phyloP scores from a whole-genome alignment of 2,888 invertebrate genomes.

The Stegophylla sp. region DNA sequence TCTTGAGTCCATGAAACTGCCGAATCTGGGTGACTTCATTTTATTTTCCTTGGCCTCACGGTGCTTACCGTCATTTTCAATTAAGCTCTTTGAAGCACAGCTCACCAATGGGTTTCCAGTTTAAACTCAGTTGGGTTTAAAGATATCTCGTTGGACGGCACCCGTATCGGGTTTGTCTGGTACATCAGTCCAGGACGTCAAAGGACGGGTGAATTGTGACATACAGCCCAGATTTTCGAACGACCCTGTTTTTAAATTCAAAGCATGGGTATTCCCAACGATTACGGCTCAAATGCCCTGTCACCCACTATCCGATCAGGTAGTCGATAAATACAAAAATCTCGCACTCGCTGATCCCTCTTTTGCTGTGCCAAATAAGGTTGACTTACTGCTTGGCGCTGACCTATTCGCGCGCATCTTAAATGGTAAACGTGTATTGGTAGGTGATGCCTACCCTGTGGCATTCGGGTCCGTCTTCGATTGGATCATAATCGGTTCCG shows the following conservation, averaged over 20 bases:
- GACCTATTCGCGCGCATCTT: background rate
- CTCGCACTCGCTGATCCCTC: background rate
- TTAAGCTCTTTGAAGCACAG: background rate
- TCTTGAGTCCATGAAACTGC: background rate
- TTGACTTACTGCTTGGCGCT: background rate
- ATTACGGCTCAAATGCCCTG: background rate
- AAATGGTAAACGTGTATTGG: background rate
- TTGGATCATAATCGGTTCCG: constrained; percentile 22
- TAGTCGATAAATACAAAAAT: constrained; percentile 17
- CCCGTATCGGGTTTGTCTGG: background rate
- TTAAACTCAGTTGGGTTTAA: background rate
- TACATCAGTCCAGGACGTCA: background rate
- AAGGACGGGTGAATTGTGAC: background rate
- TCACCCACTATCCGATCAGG: background rate
- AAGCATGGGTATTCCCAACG: background rate
- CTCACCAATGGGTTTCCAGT: background rate
- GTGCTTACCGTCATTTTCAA: background rate
- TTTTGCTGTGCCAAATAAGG: background rate
- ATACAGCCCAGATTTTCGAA: too few species aligned
- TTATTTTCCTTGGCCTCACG: background rate
- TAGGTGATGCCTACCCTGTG: background rate
- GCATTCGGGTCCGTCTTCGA: constrained; percentile 9
- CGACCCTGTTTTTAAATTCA: background rate
- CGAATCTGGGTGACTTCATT: background rate
- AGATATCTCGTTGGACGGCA: background rate